These are phyloP conservation scores for Cyclura pinguis DNA, from an alignment of 2,797 vertebrate species.

Conservation along the genomic window DNA sequence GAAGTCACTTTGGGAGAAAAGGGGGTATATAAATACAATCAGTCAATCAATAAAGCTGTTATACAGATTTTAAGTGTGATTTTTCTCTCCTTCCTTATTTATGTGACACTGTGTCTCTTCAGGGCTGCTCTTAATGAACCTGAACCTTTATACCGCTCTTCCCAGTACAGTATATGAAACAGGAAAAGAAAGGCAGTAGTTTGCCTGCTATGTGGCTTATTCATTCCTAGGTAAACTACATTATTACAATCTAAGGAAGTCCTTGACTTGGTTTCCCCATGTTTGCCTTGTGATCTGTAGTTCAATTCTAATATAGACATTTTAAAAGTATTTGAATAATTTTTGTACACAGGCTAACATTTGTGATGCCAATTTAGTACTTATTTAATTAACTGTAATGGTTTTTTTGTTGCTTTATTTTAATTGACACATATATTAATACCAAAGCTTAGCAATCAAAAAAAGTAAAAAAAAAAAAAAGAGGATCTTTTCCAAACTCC, in stretches of 20 bases:
- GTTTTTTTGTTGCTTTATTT: background rate
- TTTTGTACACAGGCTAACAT: background rate
- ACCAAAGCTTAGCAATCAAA: too few species aligned
- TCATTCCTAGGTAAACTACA: too few species aligned
- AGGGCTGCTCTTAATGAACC: background rate
- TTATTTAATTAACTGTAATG: background rate
- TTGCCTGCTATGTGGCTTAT: too few species aligned
- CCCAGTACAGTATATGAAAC: background rate
- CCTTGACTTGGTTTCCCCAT: background rate
- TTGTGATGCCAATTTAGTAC: background rate
- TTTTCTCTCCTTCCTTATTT: background rate
- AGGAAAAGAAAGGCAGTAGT: background rate
- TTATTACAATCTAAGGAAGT: background rate
- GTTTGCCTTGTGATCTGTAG: background rate
- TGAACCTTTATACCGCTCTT: background rate
- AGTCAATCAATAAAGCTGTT: background rate
- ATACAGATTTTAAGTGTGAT: background rate
- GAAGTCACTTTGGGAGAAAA: background rate
- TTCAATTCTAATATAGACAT: background rate
- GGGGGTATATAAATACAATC: too few species aligned
- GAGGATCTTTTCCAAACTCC: too few species aligned
- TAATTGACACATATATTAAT: background rate
- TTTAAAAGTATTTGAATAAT: background rate
- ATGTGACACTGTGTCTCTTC: background rate
- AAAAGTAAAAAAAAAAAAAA: too few species aligned